phyloP scores from a whole-genome alignment of 1,140 invertebrate species.

The Drosophila rhopaloa region DNA sequence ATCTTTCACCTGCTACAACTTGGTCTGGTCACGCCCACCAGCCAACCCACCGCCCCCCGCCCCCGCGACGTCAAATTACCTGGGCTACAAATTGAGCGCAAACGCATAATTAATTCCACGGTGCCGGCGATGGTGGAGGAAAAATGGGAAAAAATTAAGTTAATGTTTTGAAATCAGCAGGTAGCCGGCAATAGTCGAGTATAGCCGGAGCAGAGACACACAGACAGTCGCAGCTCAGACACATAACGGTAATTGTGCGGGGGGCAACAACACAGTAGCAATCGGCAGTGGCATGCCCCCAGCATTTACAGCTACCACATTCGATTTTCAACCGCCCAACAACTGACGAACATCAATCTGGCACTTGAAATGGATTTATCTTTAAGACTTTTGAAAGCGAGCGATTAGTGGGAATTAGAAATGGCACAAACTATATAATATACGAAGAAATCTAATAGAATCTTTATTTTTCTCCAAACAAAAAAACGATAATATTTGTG shows the following conservation, averaged over 20 bases:
- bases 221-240: slow-evolving; percentile 24
- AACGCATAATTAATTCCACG: slow-evolving; percentile 79
- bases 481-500: too few species aligned
- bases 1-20: slow-evolving; percentile 66
- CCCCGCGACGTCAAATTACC: slow-evolving; percentile 53
- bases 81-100: slow-evolving; percentile 80
- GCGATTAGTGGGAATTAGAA: slow-evolving; percentile 2
- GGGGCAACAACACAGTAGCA: slow-evolving; percentile 32
- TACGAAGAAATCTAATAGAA: too few species aligned
- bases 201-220: slow-evolving; percentile 13
- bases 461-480: too few species aligned
- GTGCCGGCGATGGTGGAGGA: slow-evolving; percentile 36
- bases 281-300: slow-evolving; percentile 22
- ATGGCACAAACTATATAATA: background rate
- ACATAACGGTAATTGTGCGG: slow-evolving; percentile 64
- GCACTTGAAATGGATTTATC: slow-evolving; percentile 11
- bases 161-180: slow-evolving; percentile 75
- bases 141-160: slow-evolving; percentile 74
- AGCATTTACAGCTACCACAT: slow-evolving; percentile 32
- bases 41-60: background rate
- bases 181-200: slow-evolving; percentile 28
- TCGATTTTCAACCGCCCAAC: slow-evolving; percentile 31
- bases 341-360: slow-evolving; percentile 28
- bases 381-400: slow-evolving; percentile 2
- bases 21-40: slow-evolving; percentile 30